phyloP scores from a whole-genome alignment of 2,797 vertebrate species.

The Anguilla megastoma region DNA sequence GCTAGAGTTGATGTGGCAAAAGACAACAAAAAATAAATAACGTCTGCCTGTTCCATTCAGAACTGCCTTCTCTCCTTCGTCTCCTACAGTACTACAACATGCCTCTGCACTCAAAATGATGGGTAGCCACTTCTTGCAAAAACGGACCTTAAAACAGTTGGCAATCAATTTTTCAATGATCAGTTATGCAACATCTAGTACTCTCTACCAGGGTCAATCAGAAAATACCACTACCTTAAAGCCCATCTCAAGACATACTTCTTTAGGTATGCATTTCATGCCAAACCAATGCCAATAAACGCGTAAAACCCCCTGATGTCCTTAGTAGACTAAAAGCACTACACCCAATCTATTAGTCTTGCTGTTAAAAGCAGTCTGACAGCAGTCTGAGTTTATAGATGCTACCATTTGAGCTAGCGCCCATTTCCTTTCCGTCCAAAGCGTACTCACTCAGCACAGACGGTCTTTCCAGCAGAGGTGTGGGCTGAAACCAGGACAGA shows the following conservation, averaged over 20 bases:
- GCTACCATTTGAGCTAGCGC: background rate
- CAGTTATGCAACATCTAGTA: background rate
- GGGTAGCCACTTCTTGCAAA: background rate
- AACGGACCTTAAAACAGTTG: background rate
- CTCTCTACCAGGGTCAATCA: background rate
- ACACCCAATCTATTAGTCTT: background rate
- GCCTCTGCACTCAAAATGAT: background rate
- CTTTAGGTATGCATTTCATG: background rate
- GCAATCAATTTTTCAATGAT: background rate
- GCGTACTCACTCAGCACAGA: constrained; percentile 93
- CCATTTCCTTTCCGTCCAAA: background rate
- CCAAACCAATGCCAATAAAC: background rate
- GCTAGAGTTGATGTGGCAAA: background rate
- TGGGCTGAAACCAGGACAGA: constrained; percentile 97
- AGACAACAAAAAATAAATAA: background rate
- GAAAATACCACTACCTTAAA: background rate
- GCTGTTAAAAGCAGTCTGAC: background rate
- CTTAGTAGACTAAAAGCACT: background rate
- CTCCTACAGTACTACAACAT: background rate
- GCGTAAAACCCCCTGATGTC: background rate
- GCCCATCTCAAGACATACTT: background rate
- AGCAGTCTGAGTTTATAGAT: background rate
- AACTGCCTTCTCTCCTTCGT: background rate
- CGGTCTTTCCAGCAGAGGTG: constrained; percentile 97
- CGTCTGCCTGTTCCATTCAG: background rate